Evolutionary conservation across 2,113 vertebrate species (phyloP).

Genomic region (Micromys minutus): DNA sequence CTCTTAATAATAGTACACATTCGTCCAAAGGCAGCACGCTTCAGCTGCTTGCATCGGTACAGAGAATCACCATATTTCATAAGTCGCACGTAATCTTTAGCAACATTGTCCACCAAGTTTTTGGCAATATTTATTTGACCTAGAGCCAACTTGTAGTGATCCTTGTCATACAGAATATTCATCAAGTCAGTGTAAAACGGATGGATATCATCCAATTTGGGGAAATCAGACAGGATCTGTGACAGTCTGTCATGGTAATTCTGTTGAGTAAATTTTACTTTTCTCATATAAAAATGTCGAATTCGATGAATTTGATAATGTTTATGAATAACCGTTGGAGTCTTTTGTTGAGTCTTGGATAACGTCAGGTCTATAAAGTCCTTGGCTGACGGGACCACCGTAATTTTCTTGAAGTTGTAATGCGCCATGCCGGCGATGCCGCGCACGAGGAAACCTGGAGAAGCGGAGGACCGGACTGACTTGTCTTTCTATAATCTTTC

Average conservation of each 20-base stretch:
- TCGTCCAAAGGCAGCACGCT: slow-evolving; percentile 94
- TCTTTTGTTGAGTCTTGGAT: slow-evolving; percentile 98
- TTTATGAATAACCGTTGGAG: slow-evolving; percentile 96
- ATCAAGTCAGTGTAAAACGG: slow-evolving; percentile 98
- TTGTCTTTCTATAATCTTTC: background rate
- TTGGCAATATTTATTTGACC: slow-evolving; percentile 99
- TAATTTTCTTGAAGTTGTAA: too few species aligned
- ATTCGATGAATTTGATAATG: slow-evolving; percentile 98
- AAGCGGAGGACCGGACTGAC: too few species aligned
- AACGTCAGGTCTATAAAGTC: slow-evolving; percentile 98
- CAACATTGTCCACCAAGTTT: slow-evolving; percentile 97
- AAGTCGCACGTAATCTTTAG: slow-evolving; percentile 96
- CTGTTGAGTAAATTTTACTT: slow-evolving; percentile 98
- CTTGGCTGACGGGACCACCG: slow-evolving; percentile 76
- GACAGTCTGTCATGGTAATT: slow-evolving; percentile 97
- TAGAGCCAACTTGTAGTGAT: slow-evolving; percentile 98
- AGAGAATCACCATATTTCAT: slow-evolving; percentile 99
- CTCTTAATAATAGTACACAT: slow-evolving; percentile 98
- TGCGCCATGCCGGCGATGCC: too few species aligned
- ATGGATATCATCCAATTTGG: slow-evolving; percentile 97
- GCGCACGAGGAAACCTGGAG: too few species aligned
- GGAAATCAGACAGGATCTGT: slow-evolving; percentile 97
- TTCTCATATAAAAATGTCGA: slow-evolving; percentile 98
- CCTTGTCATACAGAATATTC: slow-evolving; percentile 98
- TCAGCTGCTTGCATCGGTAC: slow-evolving; percentile 98